phyloP scores from a whole-genome alignment of 2,113 vertebrate species.

The Tragelaphus scriptus region DNA sequence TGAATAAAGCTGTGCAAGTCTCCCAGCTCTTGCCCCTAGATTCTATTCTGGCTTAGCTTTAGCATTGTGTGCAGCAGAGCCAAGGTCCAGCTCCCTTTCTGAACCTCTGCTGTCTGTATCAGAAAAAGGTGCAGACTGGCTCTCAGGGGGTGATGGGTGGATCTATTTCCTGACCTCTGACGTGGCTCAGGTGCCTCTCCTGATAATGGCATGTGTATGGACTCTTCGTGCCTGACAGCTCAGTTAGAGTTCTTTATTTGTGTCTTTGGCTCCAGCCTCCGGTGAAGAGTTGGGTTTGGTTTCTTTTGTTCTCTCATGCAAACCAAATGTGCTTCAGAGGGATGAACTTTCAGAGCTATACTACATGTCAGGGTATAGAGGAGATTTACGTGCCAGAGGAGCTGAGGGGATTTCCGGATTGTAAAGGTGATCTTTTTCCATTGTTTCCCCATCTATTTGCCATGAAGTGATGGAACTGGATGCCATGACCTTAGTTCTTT shows the following conservation, averaged over 20 bases:
- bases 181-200: too few species aligned
- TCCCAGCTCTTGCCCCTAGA: background rate
- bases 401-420: rapidly evolving
- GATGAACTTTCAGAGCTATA: background rate
- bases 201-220: too few species aligned
- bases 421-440: background rate
- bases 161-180: background rate
- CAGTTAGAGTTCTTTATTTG: background rate
- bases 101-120: background rate
- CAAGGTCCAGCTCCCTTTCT: background rate
- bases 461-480: background rate
- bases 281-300: background rate
- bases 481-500: background rate
- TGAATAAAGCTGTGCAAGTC: background rate
- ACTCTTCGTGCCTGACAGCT: background rate
- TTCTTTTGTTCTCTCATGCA: background rate
- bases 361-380: too few species aligned
- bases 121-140: background rate
- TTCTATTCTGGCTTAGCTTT: background rate
- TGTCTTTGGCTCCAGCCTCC: background rate
- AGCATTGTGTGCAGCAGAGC: background rate
- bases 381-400: background rate
- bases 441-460: background rate
- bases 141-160: rapidly evolving
- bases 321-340: background rate